Evolutionary conservation across 37 sponge, comb jelly and placozoan species (phyloP).

Genomic region (Diacarnus erythraeanus): DNA sequence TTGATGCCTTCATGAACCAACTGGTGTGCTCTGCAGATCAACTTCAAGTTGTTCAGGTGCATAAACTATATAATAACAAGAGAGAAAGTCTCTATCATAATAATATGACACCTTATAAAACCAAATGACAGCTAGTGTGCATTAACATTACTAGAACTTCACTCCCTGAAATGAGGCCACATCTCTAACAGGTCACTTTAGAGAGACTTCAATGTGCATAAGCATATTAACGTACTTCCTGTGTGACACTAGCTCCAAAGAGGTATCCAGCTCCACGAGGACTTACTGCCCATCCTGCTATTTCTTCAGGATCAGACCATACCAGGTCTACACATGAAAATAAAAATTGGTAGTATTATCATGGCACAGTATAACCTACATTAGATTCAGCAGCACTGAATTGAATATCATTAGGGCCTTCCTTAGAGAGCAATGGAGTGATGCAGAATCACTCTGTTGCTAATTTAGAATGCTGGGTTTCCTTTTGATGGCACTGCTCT

Average conservation of each 20-base stretch:
- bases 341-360: not conserved
- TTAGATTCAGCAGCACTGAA: no score
- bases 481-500: no score
- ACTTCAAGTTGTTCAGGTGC: constrained; percentile 87
- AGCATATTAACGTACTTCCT: constrained; percentile 75
- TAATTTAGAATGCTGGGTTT: no score
- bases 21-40: constrained; percentile 99
- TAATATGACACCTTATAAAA: no score
- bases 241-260: constrained; percentile 91
- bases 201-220: no score
- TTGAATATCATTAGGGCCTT: constrained; percentile 17
- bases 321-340: constrained; percentile 74
- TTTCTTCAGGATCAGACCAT: constrained; percentile 99
- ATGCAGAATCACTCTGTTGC: no score
- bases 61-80: constrained; percentile 66
- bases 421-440: no score
- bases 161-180: no score
- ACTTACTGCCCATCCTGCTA: constrained; percentile 97
- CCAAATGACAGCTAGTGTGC: no score
- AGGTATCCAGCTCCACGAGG: constrained; percentile 99
- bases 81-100: constrained; percentile 10
- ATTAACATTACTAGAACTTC: no score
- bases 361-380: no score
- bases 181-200: no score
- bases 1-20: constrained; percentile 98